A percentile compares a stretch with the other conserved stretches of the same genome.
phyloP scores from a whole-genome alignment of 2,888 invertebrate genomes.

The Cylindroiulus punctatus region DNA sequence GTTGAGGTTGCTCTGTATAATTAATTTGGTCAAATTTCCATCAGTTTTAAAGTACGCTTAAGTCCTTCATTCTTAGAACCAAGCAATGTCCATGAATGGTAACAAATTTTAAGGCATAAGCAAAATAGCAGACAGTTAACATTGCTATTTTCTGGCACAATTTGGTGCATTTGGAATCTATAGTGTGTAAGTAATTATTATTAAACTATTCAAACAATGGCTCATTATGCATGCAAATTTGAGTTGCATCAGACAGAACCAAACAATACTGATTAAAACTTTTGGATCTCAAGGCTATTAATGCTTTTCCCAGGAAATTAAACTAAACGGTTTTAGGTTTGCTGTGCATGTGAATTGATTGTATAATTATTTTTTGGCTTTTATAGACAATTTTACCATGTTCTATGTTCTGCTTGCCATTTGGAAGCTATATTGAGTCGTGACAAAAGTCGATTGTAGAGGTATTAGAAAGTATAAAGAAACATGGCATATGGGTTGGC shows the following conservation, averaged over 20 bases:
- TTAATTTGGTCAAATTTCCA: slow-evolving; percentile 25
- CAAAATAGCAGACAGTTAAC: slow-evolving; percentile 2
- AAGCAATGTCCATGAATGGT: not conserved
- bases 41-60: not conserved
- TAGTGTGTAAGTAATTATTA: not conserved
- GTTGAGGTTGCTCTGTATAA: not conserved
- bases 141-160: slow-evolving; percentile 28
- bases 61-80: slow-evolving; percentile 8
- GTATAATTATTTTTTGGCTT: not conserved
- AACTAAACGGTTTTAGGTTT: not conserved
- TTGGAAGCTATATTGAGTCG: not conserved
- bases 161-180: not conserved
- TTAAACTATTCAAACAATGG: not conserved
- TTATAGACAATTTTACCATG: not conserved
- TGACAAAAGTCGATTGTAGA: not conserved
- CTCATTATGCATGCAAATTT: not conserved
- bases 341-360: not conserved
- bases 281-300: not conserved
- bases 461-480: not conserved
- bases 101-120: slow-evolving; percentile 27
- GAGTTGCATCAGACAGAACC: not conserved
- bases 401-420: not conserved
- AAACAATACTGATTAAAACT: not conserved
- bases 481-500: not conserved
- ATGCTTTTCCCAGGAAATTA: not conserved